These are phyloP conservation scores for Noturus placidus DNA, from an alignment of 2,113 vertebrate genomes.

Conservation along the genomic window DNA sequence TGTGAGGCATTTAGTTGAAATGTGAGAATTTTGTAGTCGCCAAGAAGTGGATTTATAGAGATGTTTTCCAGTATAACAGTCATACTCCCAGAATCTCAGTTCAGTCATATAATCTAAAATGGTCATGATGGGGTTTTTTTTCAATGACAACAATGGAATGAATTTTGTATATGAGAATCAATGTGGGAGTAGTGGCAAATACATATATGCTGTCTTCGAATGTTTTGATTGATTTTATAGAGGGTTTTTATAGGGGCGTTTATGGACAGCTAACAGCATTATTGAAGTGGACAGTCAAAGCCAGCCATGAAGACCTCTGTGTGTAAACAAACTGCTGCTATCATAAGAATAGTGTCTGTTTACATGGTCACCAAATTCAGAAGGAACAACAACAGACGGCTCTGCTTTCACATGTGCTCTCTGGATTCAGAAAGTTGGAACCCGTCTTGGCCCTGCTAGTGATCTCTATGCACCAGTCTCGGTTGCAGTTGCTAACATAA, in stretches of 20 bases:
- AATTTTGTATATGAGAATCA: not conserved
- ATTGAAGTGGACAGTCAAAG: slow-evolving; percentile 18
- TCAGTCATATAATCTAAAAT: not conserved
- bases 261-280: slow-evolving; percentile 2
- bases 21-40: not conserved
- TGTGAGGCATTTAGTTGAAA: not conserved
- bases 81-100: not conserved
- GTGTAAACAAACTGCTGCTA: slow-evolving; percentile 32
- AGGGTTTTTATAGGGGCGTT: not conserved
- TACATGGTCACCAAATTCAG: slow-evolving; percentile 22
- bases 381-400: slow-evolving; percentile 32
- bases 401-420: slow-evolving; percentile 26
- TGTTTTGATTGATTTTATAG: not conserved
- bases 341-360: slow-evolving; percentile 25
- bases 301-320: slow-evolving; percentile 8
- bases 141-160: not conserved
- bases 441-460: not conserved
- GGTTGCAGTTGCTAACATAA: not conserved
- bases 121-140: not conserved
- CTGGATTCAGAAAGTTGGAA: slow-evolving; percentile 34
- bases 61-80: not conserved
- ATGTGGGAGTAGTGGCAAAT: not conserved
- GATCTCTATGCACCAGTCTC: slow-evolving; percentile 7
- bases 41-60: not conserved
- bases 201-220: not conserved